Conservation (phyloP, 1,140 invertebrate species). For the Aphaenogaster rudis region DNA sequence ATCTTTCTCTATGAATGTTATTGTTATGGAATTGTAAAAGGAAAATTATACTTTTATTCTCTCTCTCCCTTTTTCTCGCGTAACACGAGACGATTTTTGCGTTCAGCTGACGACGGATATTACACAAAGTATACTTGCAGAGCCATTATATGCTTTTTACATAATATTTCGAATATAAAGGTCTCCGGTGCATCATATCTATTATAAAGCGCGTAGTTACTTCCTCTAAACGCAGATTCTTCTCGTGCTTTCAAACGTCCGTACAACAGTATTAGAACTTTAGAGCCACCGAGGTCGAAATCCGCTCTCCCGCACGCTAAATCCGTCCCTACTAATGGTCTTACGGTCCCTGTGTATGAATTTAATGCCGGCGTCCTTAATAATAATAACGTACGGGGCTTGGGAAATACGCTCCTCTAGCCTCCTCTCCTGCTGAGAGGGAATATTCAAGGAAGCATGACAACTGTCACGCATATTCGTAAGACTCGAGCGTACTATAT, state of each 20-base stretch:
- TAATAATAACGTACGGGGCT: conserved; percentile 49
- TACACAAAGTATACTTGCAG: not conserved
- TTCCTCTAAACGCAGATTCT: conserved; percentile 30
- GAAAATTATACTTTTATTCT: not conserved
- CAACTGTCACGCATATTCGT: conserved; percentile 51
- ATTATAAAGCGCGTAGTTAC: conserved; percentile 25
- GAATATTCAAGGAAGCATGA: conserved; percentile 49
- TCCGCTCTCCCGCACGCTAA: conserved; percentile 29
- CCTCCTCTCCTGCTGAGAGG: not conserved
- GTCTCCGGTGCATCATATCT: not conserved
- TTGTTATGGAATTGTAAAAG: not conserved
- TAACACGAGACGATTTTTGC: not conserved
- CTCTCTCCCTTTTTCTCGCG: not conserved
- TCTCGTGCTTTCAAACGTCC: conserved; percentile 18
- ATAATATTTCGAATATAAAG: conserved; percentile 3
- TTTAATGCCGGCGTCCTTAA: conserved; percentile 40
- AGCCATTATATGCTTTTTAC: not conserved
- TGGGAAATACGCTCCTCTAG: not conserved
- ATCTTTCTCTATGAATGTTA: not conserved
- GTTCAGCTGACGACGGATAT: not conserved
- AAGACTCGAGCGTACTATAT: not conserved
- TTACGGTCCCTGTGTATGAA: conserved; percentile 39
- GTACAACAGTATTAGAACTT: conserved; percentile 27
- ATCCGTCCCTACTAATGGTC: conserved; percentile 50
- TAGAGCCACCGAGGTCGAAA: conserved; percentile 15